A percentile compares a stretch with the other conserved stretches of the same genome.
phyloP scores from a whole-genome alignment of 2,888 invertebrate genomes.

The Liopterus haemorrhoidalis region DNA sequence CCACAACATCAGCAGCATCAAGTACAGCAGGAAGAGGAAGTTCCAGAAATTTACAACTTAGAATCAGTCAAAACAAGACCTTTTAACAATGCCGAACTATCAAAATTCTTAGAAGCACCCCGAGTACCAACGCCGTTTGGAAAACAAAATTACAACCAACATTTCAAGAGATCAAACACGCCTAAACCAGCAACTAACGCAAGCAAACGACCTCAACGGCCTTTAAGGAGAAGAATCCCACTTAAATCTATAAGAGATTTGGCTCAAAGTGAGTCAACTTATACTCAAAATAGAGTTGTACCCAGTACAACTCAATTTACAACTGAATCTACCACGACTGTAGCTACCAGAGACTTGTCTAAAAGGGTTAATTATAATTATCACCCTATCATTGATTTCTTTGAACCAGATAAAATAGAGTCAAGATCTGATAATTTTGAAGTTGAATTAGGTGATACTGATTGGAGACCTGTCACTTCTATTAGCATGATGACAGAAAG shows the following conservation, averaged over 20 bases:
- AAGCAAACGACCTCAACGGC: constrained; percentile 12
- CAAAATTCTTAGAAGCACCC: constrained; percentile 23
- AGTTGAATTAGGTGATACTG: constrained; percentile 40
- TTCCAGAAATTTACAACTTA: background rate
- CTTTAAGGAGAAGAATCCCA: constrained; percentile 26
- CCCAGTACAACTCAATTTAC: constrained; percentile 25
- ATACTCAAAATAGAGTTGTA: constrained; percentile 21
- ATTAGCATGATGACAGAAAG: constrained; percentile 15
- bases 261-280: constrained; percentile 20
- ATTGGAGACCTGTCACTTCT: constrained; percentile 49
- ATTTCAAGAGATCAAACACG: constrained; percentile 12
- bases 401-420: constrained; percentile 46
- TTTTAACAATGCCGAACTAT: constrained; percentile 7
- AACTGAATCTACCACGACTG: constrained; percentile 33
- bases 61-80: constrained; percentile 21
- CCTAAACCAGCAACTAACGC: constrained; percentile 8
- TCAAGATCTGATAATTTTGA: constrained; percentile 18
- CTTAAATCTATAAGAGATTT: constrained; percentile 21
- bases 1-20: constrained; percentile 19
- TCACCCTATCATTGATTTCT: constrained; percentile 78
- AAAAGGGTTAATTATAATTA: constrained; percentile 73
- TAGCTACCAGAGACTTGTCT: constrained; percentile 34
- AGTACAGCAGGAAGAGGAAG: background rate
- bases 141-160: constrained; percentile 4
- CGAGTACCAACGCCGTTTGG: no score